These are phyloP conservation scores for Meleagris gallopavo DNA, from an alignment of 2,113 vertebrate species.

Conservation along the genomic window DNA sequence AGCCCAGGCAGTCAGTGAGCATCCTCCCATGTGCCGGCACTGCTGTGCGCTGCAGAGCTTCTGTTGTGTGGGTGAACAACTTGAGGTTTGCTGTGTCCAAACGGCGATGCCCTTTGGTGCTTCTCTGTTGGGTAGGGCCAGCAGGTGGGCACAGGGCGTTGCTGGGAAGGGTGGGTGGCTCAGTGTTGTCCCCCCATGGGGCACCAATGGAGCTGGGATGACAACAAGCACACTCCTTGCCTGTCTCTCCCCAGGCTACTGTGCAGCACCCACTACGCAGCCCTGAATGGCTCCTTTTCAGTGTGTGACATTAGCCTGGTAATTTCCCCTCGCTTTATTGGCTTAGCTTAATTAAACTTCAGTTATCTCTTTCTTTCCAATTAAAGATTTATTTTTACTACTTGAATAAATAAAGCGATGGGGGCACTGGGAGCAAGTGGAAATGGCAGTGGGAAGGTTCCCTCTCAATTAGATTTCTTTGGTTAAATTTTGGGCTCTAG, in stretches of 20 bases:
- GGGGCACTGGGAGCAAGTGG: slow-evolving; percentile 30
- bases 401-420: slow-evolving; percentile 55
- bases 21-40: accelerated
- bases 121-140: background rate
- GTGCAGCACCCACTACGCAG: background rate
- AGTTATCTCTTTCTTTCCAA: slow-evolving; percentile 56
- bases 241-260: background rate
- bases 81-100: background rate
- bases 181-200: background rate
- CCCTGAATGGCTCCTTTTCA: background rate
- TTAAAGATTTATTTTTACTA: slow-evolving; percentile 63
- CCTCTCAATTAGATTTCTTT: slow-evolving; percentile 20
- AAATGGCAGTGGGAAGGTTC: background rate
- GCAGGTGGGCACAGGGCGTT: background rate
- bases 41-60: background rate
- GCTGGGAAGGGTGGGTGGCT: background rate
- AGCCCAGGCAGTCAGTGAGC: background rate
- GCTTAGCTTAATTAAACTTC: slow-evolving; percentile 63
- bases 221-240: background rate
- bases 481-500: slow-evolving; percentile 27
- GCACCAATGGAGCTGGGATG: background rate
- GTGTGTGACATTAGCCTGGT: background rate
- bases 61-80: accelerated
- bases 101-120: background rate
- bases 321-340: slow-evolving; percentile 48